These are phyloP conservation scores for Platycnemis pennipes DNA, from an alignment of 2,888 invertebrate genomes.

Conservation along the genomic window DNA sequence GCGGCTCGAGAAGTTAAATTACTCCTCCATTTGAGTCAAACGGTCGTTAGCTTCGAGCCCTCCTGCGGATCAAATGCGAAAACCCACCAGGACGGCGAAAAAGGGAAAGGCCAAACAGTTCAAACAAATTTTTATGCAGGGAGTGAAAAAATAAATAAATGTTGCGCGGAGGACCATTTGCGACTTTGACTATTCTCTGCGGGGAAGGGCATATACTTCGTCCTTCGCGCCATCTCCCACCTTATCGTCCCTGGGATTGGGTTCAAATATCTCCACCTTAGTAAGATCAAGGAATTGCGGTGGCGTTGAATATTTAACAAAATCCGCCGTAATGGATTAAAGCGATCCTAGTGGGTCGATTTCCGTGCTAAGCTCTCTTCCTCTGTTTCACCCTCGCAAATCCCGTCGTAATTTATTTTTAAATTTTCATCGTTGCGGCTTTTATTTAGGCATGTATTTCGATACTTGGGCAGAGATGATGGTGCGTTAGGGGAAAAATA, in stretches of 20 bases:
- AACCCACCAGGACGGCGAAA: neutral
- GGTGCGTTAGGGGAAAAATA: neutral
- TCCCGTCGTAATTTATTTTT: neutral
- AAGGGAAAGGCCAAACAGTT: neutral
- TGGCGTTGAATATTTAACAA: conserved; percentile 24
- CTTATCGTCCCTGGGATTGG: neutral
- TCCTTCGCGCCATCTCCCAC: neutral
- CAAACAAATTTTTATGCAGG: neutral
- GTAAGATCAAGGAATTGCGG: conserved; percentile 22
- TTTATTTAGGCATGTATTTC: neutral
- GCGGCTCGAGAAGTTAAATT: neutral
- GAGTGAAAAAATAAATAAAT: neutral
- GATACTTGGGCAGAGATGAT: neutral
- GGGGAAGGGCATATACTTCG: neutral
- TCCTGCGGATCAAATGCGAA: neutral
- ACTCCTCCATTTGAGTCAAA: neutral
- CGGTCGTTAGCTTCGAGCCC: neutral
- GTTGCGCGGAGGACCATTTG: neutral
- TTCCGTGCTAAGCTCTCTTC: neutral
- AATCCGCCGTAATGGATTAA: conserved; percentile 23
- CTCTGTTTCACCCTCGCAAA: neutral
- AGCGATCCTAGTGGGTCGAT: conserved; percentile 5
- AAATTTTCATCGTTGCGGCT: neutral
- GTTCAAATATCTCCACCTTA: conserved; percentile 27
- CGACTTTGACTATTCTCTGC: neutral